Evolutionary conservation across 1,140 invertebrate genomes (phyloP).

Genomic region (Zaprionus lachaisei): DNA sequence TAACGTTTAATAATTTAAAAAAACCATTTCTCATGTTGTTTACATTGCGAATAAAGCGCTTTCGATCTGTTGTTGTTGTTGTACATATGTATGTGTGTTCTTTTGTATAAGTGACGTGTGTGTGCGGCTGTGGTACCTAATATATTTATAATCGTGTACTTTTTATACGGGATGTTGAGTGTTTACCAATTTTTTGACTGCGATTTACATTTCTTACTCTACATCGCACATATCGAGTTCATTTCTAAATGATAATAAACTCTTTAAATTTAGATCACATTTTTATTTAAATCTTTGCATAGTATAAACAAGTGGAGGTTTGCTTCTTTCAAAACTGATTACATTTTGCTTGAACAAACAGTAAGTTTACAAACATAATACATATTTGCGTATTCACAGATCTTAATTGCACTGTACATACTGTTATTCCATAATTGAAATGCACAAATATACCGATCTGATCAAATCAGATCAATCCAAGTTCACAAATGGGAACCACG

Average conservation of each 20-base stretch:
- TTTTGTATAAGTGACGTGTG: constrained; percentile 20
- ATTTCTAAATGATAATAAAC: not conserved
- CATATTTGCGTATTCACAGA: not conserved
- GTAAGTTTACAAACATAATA: not conserved
- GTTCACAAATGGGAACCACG: not conserved
- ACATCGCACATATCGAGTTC: not conserved
- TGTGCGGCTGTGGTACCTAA: constrained; percentile 23
- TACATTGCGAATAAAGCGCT: constrained; percentile 59
- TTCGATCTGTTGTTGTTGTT: constrained; percentile 33
- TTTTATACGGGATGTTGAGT: not conserved
- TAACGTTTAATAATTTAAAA: not conserved
- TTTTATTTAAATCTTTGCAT: not conserved
- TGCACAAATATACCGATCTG: not conserved
- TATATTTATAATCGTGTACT: constrained; percentile 53
- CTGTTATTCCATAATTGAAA: constrained; percentile 7
- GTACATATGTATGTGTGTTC: constrained; percentile 4
- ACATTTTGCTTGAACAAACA: not conserved
- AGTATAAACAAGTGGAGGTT: not conserved
- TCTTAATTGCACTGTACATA: not conserved
- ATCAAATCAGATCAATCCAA: not conserved
- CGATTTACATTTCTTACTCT: too few relatives aligned
- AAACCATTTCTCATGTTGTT: constrained; percentile 46
- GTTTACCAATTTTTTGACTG: not conserved
- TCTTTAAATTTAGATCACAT: not conserved
- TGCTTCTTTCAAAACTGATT: not conserved